A percentile compares a stretch with the other conserved stretches of the same genome.
phyloP scores from a whole-genome alignment of 1,140 invertebrate genomes.

The Cepaea nemoralis region DNA sequence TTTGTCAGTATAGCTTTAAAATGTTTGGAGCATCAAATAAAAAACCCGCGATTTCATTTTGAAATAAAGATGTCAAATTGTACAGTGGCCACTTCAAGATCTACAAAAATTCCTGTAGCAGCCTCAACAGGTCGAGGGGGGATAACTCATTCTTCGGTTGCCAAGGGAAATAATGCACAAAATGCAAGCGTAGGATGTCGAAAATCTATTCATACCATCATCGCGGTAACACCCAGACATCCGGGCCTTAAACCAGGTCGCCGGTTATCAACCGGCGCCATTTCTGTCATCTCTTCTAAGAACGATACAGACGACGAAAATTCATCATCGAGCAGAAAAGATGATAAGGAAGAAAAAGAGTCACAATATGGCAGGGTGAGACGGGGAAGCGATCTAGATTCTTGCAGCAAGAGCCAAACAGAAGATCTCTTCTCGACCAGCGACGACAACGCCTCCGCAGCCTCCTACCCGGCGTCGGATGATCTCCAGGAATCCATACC shows the following conservation, averaged over 20 bases:
- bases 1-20: not conserved
- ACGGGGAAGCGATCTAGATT: not conserved
- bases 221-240: not conserved
- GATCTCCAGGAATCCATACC: not conserved
- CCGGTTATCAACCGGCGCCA: not conserved
- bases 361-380: not conserved
- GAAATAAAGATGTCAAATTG: constrained; percentile 4
- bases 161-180: not conserved
- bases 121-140: not conserved
- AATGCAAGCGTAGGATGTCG: not conserved
- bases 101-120: not conserved
- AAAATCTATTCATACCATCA: not conserved
- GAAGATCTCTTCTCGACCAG: not conserved
- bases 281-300: not conserved
- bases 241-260: not conserved
- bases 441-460: not conserved
- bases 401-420: not conserved
- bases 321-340: no score
- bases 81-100: constrained; percentile 9
- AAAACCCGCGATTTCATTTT: not conserved
- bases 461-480: not conserved
- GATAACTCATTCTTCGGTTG: not conserved
- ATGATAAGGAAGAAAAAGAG: not conserved
- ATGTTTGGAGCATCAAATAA: not conserved
- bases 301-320: not conserved